Conservation (phyloP, 2,113 vertebrate genomes). For the Cyphomyrus discorhynchus region DNA sequence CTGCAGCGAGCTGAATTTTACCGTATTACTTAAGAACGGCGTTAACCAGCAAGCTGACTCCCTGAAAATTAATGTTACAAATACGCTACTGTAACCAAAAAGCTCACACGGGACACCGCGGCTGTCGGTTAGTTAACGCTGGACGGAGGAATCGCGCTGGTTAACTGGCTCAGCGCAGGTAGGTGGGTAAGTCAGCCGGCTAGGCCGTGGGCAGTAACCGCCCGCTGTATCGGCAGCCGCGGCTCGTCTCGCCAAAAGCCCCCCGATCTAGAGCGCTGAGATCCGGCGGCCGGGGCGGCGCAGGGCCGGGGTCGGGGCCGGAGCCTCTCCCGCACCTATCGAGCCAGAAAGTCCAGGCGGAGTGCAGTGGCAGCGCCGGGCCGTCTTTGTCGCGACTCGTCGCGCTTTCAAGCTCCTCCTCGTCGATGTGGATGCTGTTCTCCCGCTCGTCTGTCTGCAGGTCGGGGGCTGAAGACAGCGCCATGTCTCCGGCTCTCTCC, state of each 20-base stretch:
- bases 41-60: not conserved
- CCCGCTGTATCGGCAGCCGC: not conserved
- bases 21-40: not conserved
- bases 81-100: not conserved
- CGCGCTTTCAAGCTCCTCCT: conserved; percentile 52
- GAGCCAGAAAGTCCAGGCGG: conserved; percentile 71
- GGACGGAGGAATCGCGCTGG: not conserved
- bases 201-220: not conserved
- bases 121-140: not conserved
- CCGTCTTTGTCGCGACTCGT: conserved; percentile 43
- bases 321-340: conserved; percentile 49
- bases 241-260: not conserved
- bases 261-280: not conserved
- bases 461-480: conserved; percentile 54
- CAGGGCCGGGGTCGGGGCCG: not conserved
- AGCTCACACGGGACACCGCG: not conserved
- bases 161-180: not conserved
- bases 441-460: conserved; percentile 52
- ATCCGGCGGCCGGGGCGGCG: not conserved
- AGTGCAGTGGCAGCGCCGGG: conserved; percentile 59
- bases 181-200: not conserved
- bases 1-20: not conserved
- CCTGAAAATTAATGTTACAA: not conserved
- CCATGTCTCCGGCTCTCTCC: conserved; percentile 40
- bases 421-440: conserved; percentile 55